Evolutionary conservation across 1,140 invertebrate genomes (phyloP).

Genomic region (Aphelinus certus): DNA sequence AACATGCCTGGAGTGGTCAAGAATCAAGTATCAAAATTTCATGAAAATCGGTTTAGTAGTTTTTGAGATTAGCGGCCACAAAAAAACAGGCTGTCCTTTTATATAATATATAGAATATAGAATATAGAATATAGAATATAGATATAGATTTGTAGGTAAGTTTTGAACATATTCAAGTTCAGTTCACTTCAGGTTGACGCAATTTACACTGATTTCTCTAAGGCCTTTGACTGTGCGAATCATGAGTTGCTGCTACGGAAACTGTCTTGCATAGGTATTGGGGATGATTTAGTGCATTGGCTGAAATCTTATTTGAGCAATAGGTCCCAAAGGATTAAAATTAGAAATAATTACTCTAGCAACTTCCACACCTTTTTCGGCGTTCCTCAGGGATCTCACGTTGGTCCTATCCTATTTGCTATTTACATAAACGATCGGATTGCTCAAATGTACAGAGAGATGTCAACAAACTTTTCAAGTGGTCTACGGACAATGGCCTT

Average conservation of each 20-base stretch:
- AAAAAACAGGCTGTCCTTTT: no score
- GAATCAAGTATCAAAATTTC: no score
- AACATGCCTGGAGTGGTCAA: no score
- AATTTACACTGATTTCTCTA: neutral
- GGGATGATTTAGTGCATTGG: neutral
- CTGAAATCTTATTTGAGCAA: neutral
- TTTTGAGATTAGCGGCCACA: no score
- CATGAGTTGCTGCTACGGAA: neutral
- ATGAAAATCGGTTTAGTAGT: no score
- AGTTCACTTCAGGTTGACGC: no score
- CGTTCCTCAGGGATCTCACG: neutral
- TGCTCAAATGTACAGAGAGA: neutral
- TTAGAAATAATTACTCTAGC: neutral
- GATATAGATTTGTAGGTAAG: no score
- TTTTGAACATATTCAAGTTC: no score
- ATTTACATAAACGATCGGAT: neutral
- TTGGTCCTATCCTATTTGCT: neutral
- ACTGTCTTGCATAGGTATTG: neutral
- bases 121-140: no score
- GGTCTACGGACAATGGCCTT: neutral
- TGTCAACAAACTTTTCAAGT: neutral
- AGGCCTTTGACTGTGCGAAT: neutral
- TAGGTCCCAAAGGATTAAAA: neutral
- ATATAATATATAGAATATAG: no score
- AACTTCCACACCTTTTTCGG: neutral